Conservation (phyloP, 2,797 vertebrate genomes). For the Echiichthys vipera region DNA sequence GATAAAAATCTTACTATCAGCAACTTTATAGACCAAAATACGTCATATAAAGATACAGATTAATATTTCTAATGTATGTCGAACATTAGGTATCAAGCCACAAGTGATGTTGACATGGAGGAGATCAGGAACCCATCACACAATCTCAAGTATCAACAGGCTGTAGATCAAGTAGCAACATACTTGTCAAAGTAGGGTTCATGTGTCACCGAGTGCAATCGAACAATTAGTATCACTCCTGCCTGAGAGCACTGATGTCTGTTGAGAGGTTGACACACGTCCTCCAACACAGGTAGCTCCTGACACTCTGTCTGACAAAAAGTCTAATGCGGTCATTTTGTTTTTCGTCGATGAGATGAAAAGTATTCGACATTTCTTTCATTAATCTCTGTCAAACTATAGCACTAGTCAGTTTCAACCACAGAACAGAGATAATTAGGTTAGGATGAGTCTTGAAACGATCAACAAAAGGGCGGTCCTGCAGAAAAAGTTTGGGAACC, state of each 20-base stretch:
- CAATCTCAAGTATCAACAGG: too few species aligned
- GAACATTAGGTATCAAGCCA: too few species aligned
- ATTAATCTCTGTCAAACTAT: conserved; percentile 2
- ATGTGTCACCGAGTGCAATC: not conserved
- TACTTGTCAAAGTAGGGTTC: too few species aligned
- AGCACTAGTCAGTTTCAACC: not conserved
- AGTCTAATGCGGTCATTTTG: not conserved
- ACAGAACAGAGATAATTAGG: conserved; percentile 11
- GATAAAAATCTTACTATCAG: too few species aligned
- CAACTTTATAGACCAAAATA: too few species aligned
- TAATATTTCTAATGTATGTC: too few species aligned
- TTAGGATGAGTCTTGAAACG: conserved; percentile 21
- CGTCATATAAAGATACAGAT: too few species aligned
- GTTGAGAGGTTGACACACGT: not conserved
- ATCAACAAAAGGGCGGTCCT: too few species aligned
- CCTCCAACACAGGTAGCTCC: not conserved
- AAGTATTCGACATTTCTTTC: not conserved
- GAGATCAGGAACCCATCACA: too few species aligned
- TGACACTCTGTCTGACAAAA: not conserved
- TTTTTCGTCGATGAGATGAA: not conserved
- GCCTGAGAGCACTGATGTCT: conserved; percentile 2
- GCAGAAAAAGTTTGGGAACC: too few species aligned
- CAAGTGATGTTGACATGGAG: too few species aligned
- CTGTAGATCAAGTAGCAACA: too few species aligned
- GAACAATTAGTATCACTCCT: conserved; percentile 4